These are phyloP conservation scores for Glandiceps talaboti DNA, from an alignment of 53 echinoderm and acorn worm species.

Conservation along the genomic window DNA sequence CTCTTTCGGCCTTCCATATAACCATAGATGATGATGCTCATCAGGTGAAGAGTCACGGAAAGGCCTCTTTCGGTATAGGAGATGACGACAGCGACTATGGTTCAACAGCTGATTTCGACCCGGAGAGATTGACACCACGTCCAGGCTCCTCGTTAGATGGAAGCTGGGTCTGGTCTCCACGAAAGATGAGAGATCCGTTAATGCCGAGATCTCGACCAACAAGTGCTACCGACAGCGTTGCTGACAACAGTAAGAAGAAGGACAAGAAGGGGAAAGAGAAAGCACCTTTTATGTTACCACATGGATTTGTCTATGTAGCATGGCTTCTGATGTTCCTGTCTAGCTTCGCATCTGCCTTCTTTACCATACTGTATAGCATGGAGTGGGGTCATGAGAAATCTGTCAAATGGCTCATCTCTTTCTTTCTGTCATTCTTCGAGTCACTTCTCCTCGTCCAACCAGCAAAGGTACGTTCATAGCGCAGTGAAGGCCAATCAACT, in stretches of 20 bases:
- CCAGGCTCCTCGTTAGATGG: neutral
- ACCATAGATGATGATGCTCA: neutral
- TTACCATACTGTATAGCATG: slow-evolving; percentile 46
- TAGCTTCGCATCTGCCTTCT: slow-evolving; percentile 45
- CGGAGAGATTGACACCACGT: neutral
- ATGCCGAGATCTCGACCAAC: neutral
- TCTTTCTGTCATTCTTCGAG: slow-evolving; percentile 56
- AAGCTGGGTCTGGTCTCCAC: neutral
- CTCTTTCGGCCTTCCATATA: neutral
- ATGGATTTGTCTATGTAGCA: slow-evolving; percentile 52
- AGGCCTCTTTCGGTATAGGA: neutral
- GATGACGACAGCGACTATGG: neutral
- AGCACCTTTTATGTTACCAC: slow-evolving; percentile 39
- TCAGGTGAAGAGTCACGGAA: neutral
- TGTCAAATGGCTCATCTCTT: slow-evolving; percentile 40
- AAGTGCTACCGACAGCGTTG: neutral
- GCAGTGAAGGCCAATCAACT: too few species aligned
- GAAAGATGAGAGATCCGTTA: neutral
- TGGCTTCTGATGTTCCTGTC: slow-evolving; percentile 41
- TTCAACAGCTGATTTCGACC: neutral
- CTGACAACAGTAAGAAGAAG: neutral
- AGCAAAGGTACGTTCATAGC: slow-evolving; percentile 48
- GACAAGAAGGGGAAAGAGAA: slow-evolving; percentile 11
- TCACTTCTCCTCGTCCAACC: slow-evolving; percentile 60
- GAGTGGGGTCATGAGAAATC: slow-evolving; percentile 60